These are phyloP conservation scores for Loris lydekkerianus DNA, from an alignment of 2,797 vertebrate genomes.

Conservation along the genomic window DNA sequence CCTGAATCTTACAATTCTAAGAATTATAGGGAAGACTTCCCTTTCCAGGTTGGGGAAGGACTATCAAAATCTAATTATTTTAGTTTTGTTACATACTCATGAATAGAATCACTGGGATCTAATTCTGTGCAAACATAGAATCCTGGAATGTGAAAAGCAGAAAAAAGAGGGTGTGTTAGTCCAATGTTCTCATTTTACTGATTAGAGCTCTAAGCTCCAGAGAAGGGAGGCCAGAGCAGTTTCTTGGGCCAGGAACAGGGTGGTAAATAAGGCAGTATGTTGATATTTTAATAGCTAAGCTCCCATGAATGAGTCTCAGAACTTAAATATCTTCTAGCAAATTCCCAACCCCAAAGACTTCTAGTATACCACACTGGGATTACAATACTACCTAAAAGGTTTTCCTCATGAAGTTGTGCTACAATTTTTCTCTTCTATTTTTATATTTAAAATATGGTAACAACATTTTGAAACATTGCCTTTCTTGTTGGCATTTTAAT, in stretches of 20 bases:
- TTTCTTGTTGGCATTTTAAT: constrained; percentile 64
- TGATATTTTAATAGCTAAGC: constrained; percentile 16
- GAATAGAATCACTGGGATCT: neutral
- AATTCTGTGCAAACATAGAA: neutral
- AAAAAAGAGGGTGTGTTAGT: neutral
- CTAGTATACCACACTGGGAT: neutral
- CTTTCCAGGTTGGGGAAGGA: neutral
- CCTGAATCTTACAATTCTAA: neutral
- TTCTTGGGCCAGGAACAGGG: neutral
- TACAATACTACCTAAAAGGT: neutral
- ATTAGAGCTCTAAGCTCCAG: neutral
- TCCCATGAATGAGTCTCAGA: neutral
- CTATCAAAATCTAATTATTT: constrained; percentile 13
- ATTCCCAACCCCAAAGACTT: neutral
- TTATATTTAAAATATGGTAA: constrained; percentile 51
- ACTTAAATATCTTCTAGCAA: constrained; percentile 17
- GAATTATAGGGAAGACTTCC: neutral
- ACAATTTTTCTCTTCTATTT: constrained; percentile 27
- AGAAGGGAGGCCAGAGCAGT: neutral
- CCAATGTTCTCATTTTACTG: neutral
- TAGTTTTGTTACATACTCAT: neutral
- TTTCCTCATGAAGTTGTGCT: neutral
- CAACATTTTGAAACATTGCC: constrained; percentile 17
- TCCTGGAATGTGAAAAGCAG: neutral
- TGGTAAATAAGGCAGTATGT: neutral